Percentiles rank a stretch among this genome's conserved stretches.
Conservation (phyloP, 2,888 invertebrate species). For the Synanthedon myopaeformis region DNA sequence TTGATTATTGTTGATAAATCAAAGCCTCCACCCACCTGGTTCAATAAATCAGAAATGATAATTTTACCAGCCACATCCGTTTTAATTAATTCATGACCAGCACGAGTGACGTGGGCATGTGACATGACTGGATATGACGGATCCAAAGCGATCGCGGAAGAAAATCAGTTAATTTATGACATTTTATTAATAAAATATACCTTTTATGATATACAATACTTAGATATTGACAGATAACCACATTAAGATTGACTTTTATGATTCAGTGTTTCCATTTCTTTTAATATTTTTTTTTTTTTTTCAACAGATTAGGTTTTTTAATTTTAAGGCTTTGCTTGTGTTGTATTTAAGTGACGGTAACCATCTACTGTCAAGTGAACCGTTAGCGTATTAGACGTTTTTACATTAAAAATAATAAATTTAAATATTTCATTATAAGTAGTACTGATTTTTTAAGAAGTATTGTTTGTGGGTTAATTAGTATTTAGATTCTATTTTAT, state of each 20-base stretch:
- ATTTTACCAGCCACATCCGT: constrained; percentile 55
- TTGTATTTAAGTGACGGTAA: background rate
- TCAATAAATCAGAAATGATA: constrained; percentile 48
- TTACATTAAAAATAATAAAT: no score
- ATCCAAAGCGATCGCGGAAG: background rate
- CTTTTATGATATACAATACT: constrained; percentile 2
- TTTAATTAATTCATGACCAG: constrained; percentile 33
- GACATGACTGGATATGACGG: background rate
- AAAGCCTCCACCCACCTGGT: constrained; percentile 26
- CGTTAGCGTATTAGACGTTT: no score
- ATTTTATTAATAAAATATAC: constrained; percentile 2
- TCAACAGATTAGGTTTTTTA: no score
- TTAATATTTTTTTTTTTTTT: background rate
- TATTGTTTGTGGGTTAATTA: no score
- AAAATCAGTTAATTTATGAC: background rate
- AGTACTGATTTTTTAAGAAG: no score
- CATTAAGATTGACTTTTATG: background rate
- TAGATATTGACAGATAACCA: constrained; percentile 1
- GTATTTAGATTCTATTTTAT: no score
- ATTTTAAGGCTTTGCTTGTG: no score
- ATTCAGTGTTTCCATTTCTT: no score
- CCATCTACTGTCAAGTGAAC: no score
- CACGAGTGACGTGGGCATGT: constrained; percentile 3
- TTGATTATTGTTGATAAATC: constrained; percentile 1
- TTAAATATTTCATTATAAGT: no score